phyloP scores from a whole-genome alignment of 92 coral and sea anemone species.

The Palythoa heliodiscus region DNA sequence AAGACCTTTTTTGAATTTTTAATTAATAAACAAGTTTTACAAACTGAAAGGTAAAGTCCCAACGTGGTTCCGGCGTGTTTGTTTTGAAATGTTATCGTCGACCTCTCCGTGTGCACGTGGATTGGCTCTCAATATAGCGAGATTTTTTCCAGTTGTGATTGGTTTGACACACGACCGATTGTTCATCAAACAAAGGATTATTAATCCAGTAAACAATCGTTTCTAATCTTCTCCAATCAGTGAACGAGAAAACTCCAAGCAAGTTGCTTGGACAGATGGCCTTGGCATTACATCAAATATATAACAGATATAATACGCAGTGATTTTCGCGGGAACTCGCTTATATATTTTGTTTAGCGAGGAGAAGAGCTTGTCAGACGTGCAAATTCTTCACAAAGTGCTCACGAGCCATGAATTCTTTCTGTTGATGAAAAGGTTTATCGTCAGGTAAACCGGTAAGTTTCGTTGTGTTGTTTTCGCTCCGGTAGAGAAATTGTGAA shows the following conservation, averaged over 20 bases:
- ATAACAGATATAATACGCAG: constrained; percentile 72
- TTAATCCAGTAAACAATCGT: constrained; percentile 55
- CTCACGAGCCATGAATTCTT: constrained; percentile 48
- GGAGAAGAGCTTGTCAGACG: constrained; percentile 40
- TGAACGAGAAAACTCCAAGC: constrained; percentile 32
- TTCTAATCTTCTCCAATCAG: constrained; percentile 65
- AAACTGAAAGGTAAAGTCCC: constrained; percentile 48
- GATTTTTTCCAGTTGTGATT: constrained; percentile 44
- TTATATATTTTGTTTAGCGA: constrained; percentile 60
- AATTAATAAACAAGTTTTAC: constrained; percentile 18
- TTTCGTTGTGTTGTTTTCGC: constrained; percentile 20
- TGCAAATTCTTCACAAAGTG: neutral
- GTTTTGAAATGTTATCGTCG: constrained; percentile 58
- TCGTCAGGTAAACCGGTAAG: constrained; percentile 10
- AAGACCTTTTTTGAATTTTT: constrained; percentile 44
- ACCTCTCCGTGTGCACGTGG: constrained; percentile 69
- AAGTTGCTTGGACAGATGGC: constrained; percentile 55
- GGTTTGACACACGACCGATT: constrained; percentile 66
- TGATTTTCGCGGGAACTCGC: constrained; percentile 81
- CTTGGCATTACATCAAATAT: constrained; percentile 73
- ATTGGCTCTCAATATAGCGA: constrained; percentile 41
- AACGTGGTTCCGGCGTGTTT: constrained; percentile 86
- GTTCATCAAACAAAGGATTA: constrained; percentile 58
- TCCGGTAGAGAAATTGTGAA: neutral
- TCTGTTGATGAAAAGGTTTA: constrained; percentile 35